phyloP scores from a whole-genome alignment of 2,113 vertebrate genomes.

The Columbina picui region DNA sequence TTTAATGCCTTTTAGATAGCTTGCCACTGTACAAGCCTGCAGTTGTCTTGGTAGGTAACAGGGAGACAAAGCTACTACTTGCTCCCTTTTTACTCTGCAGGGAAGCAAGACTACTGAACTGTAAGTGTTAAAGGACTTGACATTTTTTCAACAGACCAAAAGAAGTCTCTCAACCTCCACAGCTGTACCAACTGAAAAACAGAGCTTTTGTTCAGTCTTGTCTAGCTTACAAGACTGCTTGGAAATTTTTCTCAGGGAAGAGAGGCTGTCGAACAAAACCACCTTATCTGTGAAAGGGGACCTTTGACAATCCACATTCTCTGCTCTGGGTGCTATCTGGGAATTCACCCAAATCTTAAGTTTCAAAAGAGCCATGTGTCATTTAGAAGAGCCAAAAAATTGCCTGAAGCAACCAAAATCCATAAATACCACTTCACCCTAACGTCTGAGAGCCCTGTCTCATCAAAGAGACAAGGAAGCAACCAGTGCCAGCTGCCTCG shows the following conservation, averaged over 20 bases:
- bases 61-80: neutral
- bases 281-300: constrained; percentile 28
- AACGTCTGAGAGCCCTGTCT: neutral
- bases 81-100: neutral
- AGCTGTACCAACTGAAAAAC: constrained; percentile 30
- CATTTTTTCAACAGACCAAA: neutral
- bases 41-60: neutral
- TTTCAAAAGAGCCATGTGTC: constrained; percentile 49
- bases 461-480: constrained; percentile 36
- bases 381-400: constrained; percentile 28
- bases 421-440: constrained; percentile 22
- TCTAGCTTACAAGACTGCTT: constrained; percentile 15
- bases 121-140: neutral
- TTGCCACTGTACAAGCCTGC: neutral
- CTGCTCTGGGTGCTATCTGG: constrained; percentile 41
- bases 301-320: constrained; percentile 35
- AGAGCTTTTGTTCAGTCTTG: constrained; percentile 44
- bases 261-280: neutral
- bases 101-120: neutral
- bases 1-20: neutral
- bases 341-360: constrained; percentile 40
- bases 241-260: neutral
- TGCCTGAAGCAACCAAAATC: constrained; percentile 22
- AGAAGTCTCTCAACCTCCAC: constrained; percentile 18
- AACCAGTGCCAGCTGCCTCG: neutral